Evolutionary conservation across 1,140 invertebrate species (phyloP), one percentile per base, ranked within the genome.

Genomic region (Heliothis virescens): DNA sequence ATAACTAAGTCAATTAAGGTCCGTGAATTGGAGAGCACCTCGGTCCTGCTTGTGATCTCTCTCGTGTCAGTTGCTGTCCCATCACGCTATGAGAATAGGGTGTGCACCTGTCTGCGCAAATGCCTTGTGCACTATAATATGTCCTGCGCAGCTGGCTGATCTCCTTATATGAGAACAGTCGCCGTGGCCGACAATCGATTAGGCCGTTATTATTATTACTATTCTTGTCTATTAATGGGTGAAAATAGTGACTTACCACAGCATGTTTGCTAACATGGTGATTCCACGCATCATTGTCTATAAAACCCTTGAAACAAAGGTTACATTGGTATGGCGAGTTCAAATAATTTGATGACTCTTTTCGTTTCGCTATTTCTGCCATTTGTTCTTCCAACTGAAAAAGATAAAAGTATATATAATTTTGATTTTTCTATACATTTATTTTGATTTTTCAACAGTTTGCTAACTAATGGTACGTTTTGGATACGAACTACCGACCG

Each of bases 251-350:
- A 34, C 21, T 76, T 59, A 95, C 94, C 79, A 86, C 86, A 13
- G 92, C 89, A 60, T 95, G 94, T 86, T 92, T 93, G 7, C 83
- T 77, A 48, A 89, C 67, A 57, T 95, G 94, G 18, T 92, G 89
- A 5, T 89, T 84, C 89, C 89, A 93, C 0, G 93, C 90, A n/a
- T 88, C 74, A 2, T 85, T 86, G 59, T 94, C 88, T n/a, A 93
- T 88, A 83, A 94, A 95, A 0, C 91, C 91, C 48, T 94, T 94
- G 75, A 86, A 94, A 29, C 94, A 95, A 0, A 91, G 76, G 15
- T 89, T 82, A 77, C 94, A 95, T 41, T 92, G 85, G 82, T 84
- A 94, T 16, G 89, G 80, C 0, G 92, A 87, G 29, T 92, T 93
- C 55, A 86, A 76, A 72, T 93, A 95, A 63, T 94, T 93, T 0